A percentile compares a stretch with the other conserved stretches of the same genome.
These are phyloP conservation scores for Monochamus saltuarius DNA, from an alignment of 1,140 invertebrate genomes.

Conservation along the genomic window DNA sequence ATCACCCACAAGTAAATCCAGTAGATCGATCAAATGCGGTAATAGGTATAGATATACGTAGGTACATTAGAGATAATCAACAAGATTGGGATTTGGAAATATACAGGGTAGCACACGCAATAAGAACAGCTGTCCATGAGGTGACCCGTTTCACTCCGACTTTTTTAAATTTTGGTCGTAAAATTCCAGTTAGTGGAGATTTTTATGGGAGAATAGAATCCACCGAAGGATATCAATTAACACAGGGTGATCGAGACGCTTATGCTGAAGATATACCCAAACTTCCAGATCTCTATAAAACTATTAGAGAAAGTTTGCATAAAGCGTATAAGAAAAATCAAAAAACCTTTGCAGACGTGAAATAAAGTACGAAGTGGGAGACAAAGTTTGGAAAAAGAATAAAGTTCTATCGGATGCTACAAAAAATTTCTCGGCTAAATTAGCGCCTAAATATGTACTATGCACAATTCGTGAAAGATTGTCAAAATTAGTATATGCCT, in stretches of 20 bases:
- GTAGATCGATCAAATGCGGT: constrained; percentile 22
- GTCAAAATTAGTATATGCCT: too few relatives aligned
- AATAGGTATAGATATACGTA: constrained; percentile 15
- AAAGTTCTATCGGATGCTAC: constrained; percentile 27
- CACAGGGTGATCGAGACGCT: constrained; percentile 11
- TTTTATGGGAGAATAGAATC: constrained; percentile 19
- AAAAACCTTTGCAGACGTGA: constrained; percentile 8
- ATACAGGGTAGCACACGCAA: too few relatives aligned
- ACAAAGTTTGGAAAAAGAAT: constrained; percentile 27
- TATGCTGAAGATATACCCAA: constrained; percentile 12
- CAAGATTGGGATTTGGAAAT: too few relatives aligned
- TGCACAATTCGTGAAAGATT: too few relatives aligned
- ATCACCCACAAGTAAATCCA: constrained; percentile 22
- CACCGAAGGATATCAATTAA: constrained; percentile 8
- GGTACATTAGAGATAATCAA: constrained; percentile 16
- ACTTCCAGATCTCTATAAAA: background rate
- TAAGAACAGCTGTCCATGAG: too few relatives aligned
- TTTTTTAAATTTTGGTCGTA: background rate
- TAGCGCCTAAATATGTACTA: too few relatives aligned
- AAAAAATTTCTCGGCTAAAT: too few relatives aligned
- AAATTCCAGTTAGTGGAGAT: constrained; percentile 10
- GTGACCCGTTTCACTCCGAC: constrained; percentile 11
- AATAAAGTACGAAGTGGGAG: constrained; percentile 18
- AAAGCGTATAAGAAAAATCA: constrained; percentile 16
- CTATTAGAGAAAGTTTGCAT: constrained; percentile 7